Base-by-base conservation (phyloP, 2,797 vertebrate species). In the Coreius guichenoti region DNA sequence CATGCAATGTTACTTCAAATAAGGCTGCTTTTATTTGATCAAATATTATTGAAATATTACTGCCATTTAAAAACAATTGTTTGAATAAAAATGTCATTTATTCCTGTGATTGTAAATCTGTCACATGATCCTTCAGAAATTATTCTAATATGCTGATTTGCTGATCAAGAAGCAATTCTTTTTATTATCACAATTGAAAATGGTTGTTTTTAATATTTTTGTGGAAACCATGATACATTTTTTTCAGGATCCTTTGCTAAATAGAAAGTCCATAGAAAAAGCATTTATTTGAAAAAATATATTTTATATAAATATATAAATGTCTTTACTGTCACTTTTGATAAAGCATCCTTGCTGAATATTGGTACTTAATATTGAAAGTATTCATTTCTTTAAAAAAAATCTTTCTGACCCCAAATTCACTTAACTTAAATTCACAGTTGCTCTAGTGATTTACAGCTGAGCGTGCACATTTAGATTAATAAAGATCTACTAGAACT, bases 401-500 rank as follows among this genome's bases (percentile, higher is more conserved):
- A 3, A 47, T 2, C 3, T 56, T 67, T 33, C 19, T 54, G 3
- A 31, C 21, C 19, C 21, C 21, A 43, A 58, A 39, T 54, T 17
- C n/a, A 77, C 23, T 26, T 61, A 43, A 56, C n/a, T 43, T 19
- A 43, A 61, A 61, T 43, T 33, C 16, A 36, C 51, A 54, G 26
- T 26, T 56, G 29, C 73, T 75, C 5, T 75, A 2, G 29, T 54
- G 56, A 61, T 63, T 78, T 39, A 17, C 49, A 73, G 39, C 47
- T 69, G 47, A 69, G 29, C 14, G 12, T 69, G 45, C 45, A 69
- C 31, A 76, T 36, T 75, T 16, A 31, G 16, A 63, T 26, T 39
- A 82, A 74, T 61, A 73, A 73, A 61, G 6, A 73, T 47, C 8
- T 47, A 19, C 56, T 74, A 39, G 8, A 63, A 47, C 39, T 74